Conservation (phyloP, 2,888 invertebrate genomes). For the Eristalinus aeneus region DNA sequence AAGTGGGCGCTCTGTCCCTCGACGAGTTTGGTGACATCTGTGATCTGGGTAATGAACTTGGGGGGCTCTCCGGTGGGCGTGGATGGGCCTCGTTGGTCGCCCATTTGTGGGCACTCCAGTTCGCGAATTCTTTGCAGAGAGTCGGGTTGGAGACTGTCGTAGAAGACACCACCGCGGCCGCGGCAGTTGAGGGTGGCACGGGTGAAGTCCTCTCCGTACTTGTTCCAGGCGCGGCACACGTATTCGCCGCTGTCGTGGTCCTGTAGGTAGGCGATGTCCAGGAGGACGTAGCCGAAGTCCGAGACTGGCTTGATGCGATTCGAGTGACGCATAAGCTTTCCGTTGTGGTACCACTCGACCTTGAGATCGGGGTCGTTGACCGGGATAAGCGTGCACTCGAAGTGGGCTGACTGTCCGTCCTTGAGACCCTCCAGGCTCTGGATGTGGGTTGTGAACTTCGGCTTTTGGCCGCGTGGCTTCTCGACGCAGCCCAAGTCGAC, state of each 20-base stretch:
- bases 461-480: slow-evolving; percentile 91
- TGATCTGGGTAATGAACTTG: slow-evolving; percentile 93
- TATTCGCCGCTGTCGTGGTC: slow-evolving; percentile 96
- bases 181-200: slow-evolving; percentile 91
- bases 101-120: slow-evolving; percentile 85
- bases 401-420: slow-evolving; percentile 96
- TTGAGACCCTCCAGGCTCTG: slow-evolving; percentile 91
- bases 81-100: slow-evolving; percentile 83
- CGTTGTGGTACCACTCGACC: slow-evolving; percentile 98
- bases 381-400: slow-evolving; percentile 96
- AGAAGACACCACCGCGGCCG: slow-evolving; percentile 92
- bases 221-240: slow-evolving; percentile 94
- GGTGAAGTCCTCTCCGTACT: slow-evolving; percentile 94
- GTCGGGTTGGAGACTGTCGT: slow-evolving; percentile 94
- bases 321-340: slow-evolving; percentile 92
- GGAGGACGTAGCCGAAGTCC: slow-evolving; percentile 96
- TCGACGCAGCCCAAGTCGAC: slow-evolving; percentile 92
- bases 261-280: slow-evolving; percentile 97
- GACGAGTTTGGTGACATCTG: slow-evolving; percentile 90
- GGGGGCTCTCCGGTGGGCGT: slow-evolving; percentile 90
- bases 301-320: slow-evolving; percentile 95
- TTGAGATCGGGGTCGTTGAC: slow-evolving; percentile 96
- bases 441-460: slow-evolving; percentile 93
- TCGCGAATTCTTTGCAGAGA: slow-evolving; percentile 93
- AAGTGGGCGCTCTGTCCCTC: slow-evolving; percentile 98